Evolutionary conservation across 2,797 vertebrate species (phyloP), one percentile per base, ranked within the genome.

Genomic region (Lateolabrax maculatus): DNA sequence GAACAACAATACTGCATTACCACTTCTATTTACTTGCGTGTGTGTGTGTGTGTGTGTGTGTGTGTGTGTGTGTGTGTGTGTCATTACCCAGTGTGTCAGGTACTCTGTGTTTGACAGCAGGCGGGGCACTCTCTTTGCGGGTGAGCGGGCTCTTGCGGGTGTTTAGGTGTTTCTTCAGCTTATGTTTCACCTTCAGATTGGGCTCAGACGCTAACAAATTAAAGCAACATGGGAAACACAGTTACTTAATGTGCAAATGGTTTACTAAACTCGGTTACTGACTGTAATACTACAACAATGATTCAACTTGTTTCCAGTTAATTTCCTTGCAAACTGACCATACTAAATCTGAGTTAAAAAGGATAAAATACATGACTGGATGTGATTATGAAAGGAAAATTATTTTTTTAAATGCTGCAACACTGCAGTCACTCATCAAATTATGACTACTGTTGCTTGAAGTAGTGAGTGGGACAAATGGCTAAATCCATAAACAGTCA

Each of bases 171-270:
- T 99, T 99, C 93, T 98, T 98, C 92, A 97, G 94, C 89, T 97
- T 98, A 91, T 97, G 96, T 36, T 97, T 97, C 84, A 98, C 96
- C 92, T 99, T 99, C 90, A 99, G 95, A 90, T 98, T 99, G 87
- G 98, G 98, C 90, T 99, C 98, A 0, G 98, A 99, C 0, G 96
- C 98, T 99, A 0, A 57, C 10, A 53, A 66, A 79, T 27, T 0
- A 31, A 70, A 70, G 23, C 13, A 58, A 64, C 1, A 18, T 12
- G 8, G 9, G 9, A 3, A 60, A 34, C 6, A 34, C 3, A 34
- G 56, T 83, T 68, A 75, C 16, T 31, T 27, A 4, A 57, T 37
- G 12, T 25, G 16, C 43, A 29, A 46, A 62, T 11, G 4, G 2
- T 43, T 37, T 16, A 23, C 29, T 23, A 31, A 29, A 46, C 23